Base-by-base conservation (phyloP, 2,797 vertebrate genomes). In the Astyanax mexicanus region DNA sequence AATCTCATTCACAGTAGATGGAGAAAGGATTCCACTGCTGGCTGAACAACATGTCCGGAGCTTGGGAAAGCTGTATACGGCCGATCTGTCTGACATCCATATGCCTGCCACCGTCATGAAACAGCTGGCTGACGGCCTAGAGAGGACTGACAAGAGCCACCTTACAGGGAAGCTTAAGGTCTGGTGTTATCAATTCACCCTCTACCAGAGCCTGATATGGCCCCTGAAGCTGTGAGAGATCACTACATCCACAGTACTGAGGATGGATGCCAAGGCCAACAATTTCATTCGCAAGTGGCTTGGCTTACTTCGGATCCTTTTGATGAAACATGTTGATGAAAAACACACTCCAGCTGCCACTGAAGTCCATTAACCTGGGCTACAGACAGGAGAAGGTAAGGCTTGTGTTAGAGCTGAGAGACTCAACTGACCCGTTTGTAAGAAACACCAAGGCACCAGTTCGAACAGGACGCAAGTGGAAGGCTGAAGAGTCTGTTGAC, bases 131-230 rank as follows among this genome's bases (percentile, higher is more conserved):
- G n/a, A n/a, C n/a, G n/a, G n/a, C n/a, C n/a, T n/a, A n/a, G n/a
- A n/a, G n/a, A n/a, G n/a, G n/a, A n/a, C n/a, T n/a, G n/a, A n/a
- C n/a, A n/a, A n/a, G n/a, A n/a, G n/a, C n/a, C n/a, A n/a, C n/a
- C n/a, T n/a, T n/a, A n/a, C n/a, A n/a, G n/a, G n/a, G n/a, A n/a
- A n/a, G n/a, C n/a, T n/a, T n/a, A n/a, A n/a, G n/a, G n/a, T n/a
- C n/a, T n/a, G n/a, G n/a, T n/a, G n/a, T n/a, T n/a, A n/a, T n/a
- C n/a, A n/a, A n/a, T n/a, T n/a, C n/a, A n/a, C n/a, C 0, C 29
- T 69, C 4, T 72, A 72, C 37, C 37, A 10, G 15, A 49, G 67
- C 42, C 11, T 79, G 9, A 81, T 78, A 40, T 75, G 66, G 67
- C 64, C 57, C 0, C 23, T 75, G 12, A 72, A 78, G 11, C 4